Evolutionary conservation across 1,140 invertebrate genomes (phyloP).

Genomic region (Mycetomoellerius zeteki): DNA sequence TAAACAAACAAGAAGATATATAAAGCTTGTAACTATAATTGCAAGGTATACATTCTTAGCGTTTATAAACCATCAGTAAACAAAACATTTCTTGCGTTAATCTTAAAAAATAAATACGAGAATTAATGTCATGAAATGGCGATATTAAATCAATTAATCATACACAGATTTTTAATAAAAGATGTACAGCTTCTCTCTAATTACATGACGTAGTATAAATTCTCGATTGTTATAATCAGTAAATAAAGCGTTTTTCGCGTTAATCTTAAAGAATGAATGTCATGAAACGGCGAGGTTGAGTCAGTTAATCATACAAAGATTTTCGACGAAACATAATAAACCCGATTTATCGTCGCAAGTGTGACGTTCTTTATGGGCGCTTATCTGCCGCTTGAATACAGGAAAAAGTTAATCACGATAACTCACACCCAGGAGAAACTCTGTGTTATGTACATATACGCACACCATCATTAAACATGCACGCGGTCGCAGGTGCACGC

Average conservation of each 20-base stretch:
- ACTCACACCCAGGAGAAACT: conserved; percentile 15
- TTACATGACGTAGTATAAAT: conserved; percentile 2
- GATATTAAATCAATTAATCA: no score
- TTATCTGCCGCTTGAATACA: conserved; percentile 67
- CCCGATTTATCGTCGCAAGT: not conserved
- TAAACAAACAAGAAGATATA: not conserved
- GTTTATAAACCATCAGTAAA: not conserved
- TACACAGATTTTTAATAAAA: no score
- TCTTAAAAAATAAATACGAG: conserved; percentile 3
- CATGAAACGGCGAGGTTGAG: not conserved
- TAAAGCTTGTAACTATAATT: not conserved
- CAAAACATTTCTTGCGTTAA: not conserved
- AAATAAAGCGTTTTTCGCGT: not conserved
- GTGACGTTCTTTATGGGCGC: not conserved
- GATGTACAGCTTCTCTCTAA: not conserved
- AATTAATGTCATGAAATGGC: not conserved
- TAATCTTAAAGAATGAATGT: not conserved
- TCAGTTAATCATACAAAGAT: not conserved
- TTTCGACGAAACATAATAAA: conserved; percentile 11
- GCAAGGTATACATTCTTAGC: not conserved
- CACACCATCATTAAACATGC: not conserved
- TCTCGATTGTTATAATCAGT: not conserved
- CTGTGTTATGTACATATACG: not conserved
- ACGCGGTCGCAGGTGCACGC: not conserved
- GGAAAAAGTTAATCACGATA: conserved; percentile 77